Conservation (phyloP, 1,140 invertebrate genomes). For the Scaptodrosophila lebanonensis region DNA sequence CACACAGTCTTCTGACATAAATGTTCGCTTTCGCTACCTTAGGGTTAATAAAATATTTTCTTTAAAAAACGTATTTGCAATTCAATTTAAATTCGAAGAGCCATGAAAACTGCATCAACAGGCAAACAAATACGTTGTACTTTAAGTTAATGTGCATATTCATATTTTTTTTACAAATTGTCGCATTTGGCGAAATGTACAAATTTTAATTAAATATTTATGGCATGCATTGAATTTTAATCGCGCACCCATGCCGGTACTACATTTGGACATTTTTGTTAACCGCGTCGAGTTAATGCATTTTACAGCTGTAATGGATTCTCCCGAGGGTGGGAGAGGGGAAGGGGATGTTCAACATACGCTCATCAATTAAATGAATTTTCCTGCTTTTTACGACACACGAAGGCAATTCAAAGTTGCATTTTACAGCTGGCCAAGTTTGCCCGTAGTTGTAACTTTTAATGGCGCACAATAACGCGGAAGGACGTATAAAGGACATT, state of each 20-base stretch:
- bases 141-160: too few relatives aligned
- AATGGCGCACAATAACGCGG: slow-evolving; percentile 5
- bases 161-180: too few relatives aligned
- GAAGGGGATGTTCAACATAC: neutral
- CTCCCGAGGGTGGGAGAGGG: too few relatives aligned
- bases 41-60: neutral
- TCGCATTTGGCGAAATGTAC: slow-evolving; percentile 17
- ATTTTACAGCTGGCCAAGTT: slow-evolving; percentile 23
- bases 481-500: too few relatives aligned
- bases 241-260: too few relatives aligned
- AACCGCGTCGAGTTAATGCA: slow-evolving; percentile 32
- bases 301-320: slow-evolving; percentile 11
- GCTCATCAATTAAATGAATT: slow-evolving; percentile 20
- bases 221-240: slow-evolving; percentile 54
- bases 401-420: slow-evolving; percentile 6
- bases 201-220: slow-evolving; percentile 62
- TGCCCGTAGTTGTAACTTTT: slow-evolving; percentile 7
- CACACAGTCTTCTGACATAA: too few relatives aligned
- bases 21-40: too few relatives aligned
- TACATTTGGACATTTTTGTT: slow-evolving; percentile 38
- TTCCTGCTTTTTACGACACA: slow-evolving; percentile 10
- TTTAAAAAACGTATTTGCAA: slow-evolving; percentile 41
- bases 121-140: slow-evolving; percentile 9
- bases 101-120: slow-evolving; percentile 58
- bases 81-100: slow-evolving; percentile 61